Evolutionary conservation across 2,113 vertebrate genomes (phyloP).

Genomic region (Bungarus multicinctus): DNA sequence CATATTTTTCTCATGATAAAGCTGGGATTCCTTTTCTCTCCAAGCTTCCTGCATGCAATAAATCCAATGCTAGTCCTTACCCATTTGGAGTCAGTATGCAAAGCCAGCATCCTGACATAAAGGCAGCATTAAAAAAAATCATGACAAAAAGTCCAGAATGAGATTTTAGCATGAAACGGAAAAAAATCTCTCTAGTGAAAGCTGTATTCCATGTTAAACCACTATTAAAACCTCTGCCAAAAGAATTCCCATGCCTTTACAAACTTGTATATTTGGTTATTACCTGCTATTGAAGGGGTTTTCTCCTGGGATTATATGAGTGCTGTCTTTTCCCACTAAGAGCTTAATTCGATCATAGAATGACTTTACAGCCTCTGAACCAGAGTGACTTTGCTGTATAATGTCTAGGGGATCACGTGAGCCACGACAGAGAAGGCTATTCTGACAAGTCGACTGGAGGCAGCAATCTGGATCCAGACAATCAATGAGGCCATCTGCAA

Average conservation of each 20-base stretch:
- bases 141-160: background rate
- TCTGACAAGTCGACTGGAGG: slow-evolving; percentile 94
- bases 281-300: slow-evolving; percentile 97
- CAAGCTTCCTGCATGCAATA: background rate
- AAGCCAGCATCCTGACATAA: background rate
- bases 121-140: background rate
- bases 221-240: background rate
- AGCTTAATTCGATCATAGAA: slow-evolving; percentile 97
- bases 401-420: slow-evolving; percentile 93
- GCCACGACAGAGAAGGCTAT: slow-evolving; percentile 90
- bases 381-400: slow-evolving; percentile 87
- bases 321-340: slow-evolving; percentile 93
- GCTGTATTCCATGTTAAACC: background rate
- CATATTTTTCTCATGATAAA: slow-evolving; percentile 6
- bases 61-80: background rate
- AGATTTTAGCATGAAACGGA: background rate
- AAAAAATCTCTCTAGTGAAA: background rate
- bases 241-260: background rate
- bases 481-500: slow-evolving; percentile 93
- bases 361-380: slow-evolving; percentile 81
- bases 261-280: background rate
- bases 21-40: background rate
- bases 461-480: slow-evolving; percentile 99
- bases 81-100: background rate
- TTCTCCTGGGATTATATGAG: slow-evolving; percentile 94